phyloP scores from a whole-genome alignment of 2,113 vertebrate species.

The Emydocephalus ijimae region DNA sequence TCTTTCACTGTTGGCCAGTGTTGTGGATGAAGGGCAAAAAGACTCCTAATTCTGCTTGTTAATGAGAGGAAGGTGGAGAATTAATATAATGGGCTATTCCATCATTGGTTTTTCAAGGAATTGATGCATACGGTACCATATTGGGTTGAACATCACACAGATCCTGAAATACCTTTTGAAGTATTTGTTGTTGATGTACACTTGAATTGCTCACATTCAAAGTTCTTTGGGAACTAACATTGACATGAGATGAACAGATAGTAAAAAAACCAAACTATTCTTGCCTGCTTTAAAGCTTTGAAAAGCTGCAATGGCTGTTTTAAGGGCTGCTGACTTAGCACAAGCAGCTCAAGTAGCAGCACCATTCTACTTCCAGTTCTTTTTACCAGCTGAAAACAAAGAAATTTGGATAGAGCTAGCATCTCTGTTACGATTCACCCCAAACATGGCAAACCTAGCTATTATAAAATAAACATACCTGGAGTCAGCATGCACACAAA shows the following conservation, averaged over 20 bases:
- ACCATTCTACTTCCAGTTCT: no score
- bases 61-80: not conserved
- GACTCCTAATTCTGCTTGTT: not conserved
- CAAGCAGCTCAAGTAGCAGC: not conserved
- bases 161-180: not conserved
- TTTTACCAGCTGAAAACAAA: not conserved
- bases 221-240: not conserved
- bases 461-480: not conserved
- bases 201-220: not conserved
- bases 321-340: not conserved
- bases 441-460: conserved; percentile 8
- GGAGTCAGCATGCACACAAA: not conserved
- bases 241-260: not conserved
- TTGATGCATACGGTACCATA: not conserved
- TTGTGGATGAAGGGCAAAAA: not conserved
- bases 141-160: not conserved
- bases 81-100: not conserved
- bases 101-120: not conserved
- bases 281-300: not conserved
- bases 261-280: not conserved
- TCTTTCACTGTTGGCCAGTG: not conserved
- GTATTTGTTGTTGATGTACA: not conserved
- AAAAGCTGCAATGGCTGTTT: not conserved
- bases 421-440: not conserved
- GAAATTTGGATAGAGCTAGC: not conserved